Evolutionary conservation across 2,113 vertebrate genomes (phyloP).

Genomic region (Menidia beryllina): DNA sequence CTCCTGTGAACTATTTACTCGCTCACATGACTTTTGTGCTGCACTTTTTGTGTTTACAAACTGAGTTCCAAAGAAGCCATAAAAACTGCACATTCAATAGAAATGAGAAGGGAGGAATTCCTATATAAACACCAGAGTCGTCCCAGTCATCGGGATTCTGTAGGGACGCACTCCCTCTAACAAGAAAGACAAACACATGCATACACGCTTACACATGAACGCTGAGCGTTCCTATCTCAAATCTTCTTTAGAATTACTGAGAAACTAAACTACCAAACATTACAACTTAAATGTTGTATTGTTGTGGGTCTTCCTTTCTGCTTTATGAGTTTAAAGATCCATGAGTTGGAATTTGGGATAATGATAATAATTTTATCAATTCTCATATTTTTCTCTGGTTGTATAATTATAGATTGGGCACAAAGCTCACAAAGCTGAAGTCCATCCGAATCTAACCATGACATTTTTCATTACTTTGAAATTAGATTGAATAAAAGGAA

Average conservation of each 20-base stretch:
- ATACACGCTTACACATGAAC: not conserved
- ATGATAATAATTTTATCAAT: too few relatives aligned
- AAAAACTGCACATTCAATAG: conserved; percentile 65
- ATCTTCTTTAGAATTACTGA: not conserved
- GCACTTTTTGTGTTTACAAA: conserved; percentile 70
- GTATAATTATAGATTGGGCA: too few relatives aligned
- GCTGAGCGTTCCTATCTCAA: conserved; percentile 1
- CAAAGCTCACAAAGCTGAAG: too few relatives aligned
- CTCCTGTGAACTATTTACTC: conserved; percentile 34
- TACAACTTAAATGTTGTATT: too few relatives aligned
- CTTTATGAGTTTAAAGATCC: not conserved
- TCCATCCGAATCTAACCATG: too few relatives aligned
- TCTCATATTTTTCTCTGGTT: too few relatives aligned
- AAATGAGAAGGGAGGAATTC: conserved; percentile 69
- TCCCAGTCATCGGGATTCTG: conserved; percentile 44
- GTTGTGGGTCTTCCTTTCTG: not conserved
- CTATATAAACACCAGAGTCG: conserved; percentile 66
- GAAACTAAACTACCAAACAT: not conserved
- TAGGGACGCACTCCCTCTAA: conserved; percentile 60
- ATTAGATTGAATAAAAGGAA: too few relatives aligned
- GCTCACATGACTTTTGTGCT: conserved; percentile 57
- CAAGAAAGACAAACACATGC: conserved; percentile 58
- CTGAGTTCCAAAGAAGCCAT: conserved; percentile 64
- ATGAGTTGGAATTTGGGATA: not conserved
- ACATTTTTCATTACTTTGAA: too few relatives aligned